Conservation (phyloP, 2,113 vertebrate genomes). For the Scomber colias region DNA sequence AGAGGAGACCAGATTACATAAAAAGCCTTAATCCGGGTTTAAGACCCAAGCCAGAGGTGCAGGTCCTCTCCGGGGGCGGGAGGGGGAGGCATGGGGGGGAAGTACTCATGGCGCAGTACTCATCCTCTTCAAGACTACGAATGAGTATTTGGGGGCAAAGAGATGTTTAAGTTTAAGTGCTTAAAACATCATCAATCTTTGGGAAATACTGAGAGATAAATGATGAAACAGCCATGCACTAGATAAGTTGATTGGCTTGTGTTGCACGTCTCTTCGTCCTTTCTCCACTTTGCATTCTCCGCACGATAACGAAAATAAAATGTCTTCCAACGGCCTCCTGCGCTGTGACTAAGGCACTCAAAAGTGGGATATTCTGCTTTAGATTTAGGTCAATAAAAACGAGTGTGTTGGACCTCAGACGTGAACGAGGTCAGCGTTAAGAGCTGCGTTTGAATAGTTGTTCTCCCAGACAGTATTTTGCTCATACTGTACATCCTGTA, state of each 20-base stretch:
- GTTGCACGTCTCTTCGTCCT: not conserved
- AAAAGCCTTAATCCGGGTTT: conserved; percentile 83
- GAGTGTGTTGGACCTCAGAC: conserved; percentile 12
- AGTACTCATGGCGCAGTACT: not conserved
- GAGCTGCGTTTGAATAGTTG: conserved; percentile 43
- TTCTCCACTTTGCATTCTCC: not conserved
- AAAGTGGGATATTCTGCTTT: not conserved
- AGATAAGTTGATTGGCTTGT: no score
- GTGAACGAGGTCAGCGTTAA: conserved; percentile 49
- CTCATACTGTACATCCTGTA: conserved; percentile 44
- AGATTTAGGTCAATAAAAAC: conserved; percentile 50
- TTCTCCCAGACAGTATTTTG: conserved; percentile 41
- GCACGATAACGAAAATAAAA: not conserved
- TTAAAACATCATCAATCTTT: no score
- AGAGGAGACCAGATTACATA: conserved; percentile 82
- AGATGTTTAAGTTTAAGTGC: not conserved
- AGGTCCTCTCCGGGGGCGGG: conserved; percentile 54
- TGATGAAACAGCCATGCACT: no score
- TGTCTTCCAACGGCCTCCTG: not conserved
- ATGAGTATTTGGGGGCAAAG: not conserved
- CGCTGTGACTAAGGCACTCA: not conserved
- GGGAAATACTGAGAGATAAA: no score
- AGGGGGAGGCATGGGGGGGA: not conserved
- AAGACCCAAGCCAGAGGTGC: conserved; percentile 76
- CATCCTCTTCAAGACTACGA: conserved; percentile 12